These are phyloP conservation scores for Apeira syringaria DNA, from an alignment of 2,888 invertebrate genomes.

Conservation along the genomic window DNA sequence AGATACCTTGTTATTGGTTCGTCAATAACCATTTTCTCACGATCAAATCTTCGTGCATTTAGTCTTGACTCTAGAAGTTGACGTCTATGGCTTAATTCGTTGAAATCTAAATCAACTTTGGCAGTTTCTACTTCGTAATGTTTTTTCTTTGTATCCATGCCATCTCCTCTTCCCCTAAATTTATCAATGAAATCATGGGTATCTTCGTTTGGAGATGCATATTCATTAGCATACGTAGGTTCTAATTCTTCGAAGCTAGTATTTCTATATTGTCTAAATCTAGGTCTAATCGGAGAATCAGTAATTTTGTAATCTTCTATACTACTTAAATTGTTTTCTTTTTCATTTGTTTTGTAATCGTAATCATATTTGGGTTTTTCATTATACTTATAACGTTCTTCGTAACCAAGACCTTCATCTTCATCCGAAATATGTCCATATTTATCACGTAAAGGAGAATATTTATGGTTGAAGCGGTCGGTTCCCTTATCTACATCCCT, in stretches of 20 bases:
- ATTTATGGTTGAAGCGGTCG: slow-evolving; percentile 59
- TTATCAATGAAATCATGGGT: slow-evolving; percentile 62
- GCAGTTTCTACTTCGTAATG: slow-evolving; percentile 64
- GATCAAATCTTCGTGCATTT: slow-evolving; percentile 82
- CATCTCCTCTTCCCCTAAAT: slow-evolving; percentile 85
- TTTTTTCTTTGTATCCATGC: slow-evolving; percentile 85
- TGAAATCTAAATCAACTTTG: slow-evolving; percentile 72
- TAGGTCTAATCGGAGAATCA: slow-evolving; percentile 86
- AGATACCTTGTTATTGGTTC: slow-evolving; percentile 71
- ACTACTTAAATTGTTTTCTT: slow-evolving; percentile 63
- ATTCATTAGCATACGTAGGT: slow-evolving; percentile 75
- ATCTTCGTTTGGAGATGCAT: slow-evolving; percentile 54
- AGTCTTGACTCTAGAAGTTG: slow-evolving; percentile 90
- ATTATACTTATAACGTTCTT: slow-evolving; percentile 78
- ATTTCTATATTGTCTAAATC: slow-evolving; percentile 83
- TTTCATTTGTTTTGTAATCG: slow-evolving; percentile 75
- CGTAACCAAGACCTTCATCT: slow-evolving; percentile 91
- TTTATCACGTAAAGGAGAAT: slow-evolving; percentile 72
- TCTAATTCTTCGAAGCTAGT: slow-evolving; percentile 78
- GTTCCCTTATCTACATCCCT: slow-evolving; percentile 63
- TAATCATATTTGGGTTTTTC: slow-evolving; percentile 65
- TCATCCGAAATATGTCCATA: slow-evolving; percentile 87
- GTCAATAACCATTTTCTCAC: slow-evolving; percentile 59
- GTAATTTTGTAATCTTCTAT: slow-evolving; percentile 70
- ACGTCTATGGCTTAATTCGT: slow-evolving; percentile 88